Evolutionary conservation across 92 coral and sea anemone species (phyloP), one percentile per base, ranked within the genome.

Genomic region (Metridium senile): DNA sequence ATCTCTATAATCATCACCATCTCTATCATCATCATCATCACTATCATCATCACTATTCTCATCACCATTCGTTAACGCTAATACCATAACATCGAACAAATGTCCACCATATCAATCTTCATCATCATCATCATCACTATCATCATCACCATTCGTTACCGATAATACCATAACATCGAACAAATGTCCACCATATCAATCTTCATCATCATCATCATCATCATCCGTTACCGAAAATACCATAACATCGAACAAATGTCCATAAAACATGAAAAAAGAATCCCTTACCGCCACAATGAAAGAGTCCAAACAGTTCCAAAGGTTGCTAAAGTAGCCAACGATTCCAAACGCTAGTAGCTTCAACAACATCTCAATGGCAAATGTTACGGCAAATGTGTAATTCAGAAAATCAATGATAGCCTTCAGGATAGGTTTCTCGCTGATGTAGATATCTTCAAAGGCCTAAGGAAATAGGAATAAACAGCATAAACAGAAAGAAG

Each of bases 281-380:
- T n/a, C n/a, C 89, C 98, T 76, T 83, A 96, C 99, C 80, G 99
- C 99, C 9, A 96, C 99, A 43, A 96, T 96, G 75, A 96, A 93
- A 66, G 88, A 89, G 43, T 96, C 99, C 64, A 96, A 87, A 64
- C 97, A 96, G 85, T 96, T 96, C 99, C 99, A 96, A 58, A 96
- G 86, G 83, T 93, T 96, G 16, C 88, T 59, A 72, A 96, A 96
- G 79, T 96, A 96, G 8, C 96, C 97, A 28, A 96, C 94, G 53
- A 96, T 80, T 26, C 99, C 99, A 58, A 92, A 84, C 13, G 96
- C 99, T 19, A 92, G 68, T 32, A 96, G 79, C 71, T 96, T 96
- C 7, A 92, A 75, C 26, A 96, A 59, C 76, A 96, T 89, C 68
- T 96, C 99, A 58, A 96, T 62, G 2, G 84, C 68, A 54, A 96